These are phyloP conservation scores for Diphyllodes magnificus DNA, from an alignment of 2,113 vertebrate species.

Conservation along the genomic window DNA sequence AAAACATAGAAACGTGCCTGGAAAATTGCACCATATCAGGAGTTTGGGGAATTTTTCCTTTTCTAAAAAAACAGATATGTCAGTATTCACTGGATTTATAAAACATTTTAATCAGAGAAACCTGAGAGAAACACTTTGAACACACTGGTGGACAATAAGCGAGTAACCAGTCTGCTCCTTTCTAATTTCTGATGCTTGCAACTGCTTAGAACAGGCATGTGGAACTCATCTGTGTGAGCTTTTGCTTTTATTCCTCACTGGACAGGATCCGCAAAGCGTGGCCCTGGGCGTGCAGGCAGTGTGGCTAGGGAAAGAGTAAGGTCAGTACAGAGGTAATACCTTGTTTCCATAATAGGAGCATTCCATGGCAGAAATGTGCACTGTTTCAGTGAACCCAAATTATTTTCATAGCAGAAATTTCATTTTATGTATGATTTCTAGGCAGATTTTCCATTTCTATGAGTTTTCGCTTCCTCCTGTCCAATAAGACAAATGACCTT, in stretches of 20 bases:
- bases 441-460: slow-evolving; percentile 88
- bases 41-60: background rate
- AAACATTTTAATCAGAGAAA: slow-evolving; percentile 59
- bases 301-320: slow-evolving; percentile 22
- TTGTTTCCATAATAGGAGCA: slow-evolving; percentile 41
- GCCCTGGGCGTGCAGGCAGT: slow-evolving; percentile 52
- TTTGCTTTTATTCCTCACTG: background rate
- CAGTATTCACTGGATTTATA: slow-evolving; percentile 35
- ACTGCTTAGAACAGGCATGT: background rate
- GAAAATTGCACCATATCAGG: slow-evolving; percentile 48
- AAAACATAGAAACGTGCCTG: slow-evolving; percentile 61
- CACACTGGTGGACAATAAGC: slow-evolving; percentile 28
- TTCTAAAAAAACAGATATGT: slow-evolving; percentile 30
- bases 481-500: slow-evolving; percentile 82
- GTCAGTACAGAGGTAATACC: slow-evolving; percentile 60
- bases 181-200: background rate
- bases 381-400: slow-evolving; percentile 35
- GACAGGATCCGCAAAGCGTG: slow-evolving; percentile 28
- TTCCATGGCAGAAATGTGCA: slow-evolving; percentile 52
- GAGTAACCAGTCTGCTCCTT: slow-evolving; percentile 1
- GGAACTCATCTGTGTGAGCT: background rate
- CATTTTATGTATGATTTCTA: slow-evolving; percentile 58
- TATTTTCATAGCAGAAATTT: slow-evolving; percentile 13
- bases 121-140: slow-evolving; percentile 66
- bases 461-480: slow-evolving; percentile 63